Percentiles rank a stretch among this genome's conserved stretches.
phyloP scores from a whole-genome alignment of 2,888 invertebrate species.

The Gortyna flavago region DNA sequence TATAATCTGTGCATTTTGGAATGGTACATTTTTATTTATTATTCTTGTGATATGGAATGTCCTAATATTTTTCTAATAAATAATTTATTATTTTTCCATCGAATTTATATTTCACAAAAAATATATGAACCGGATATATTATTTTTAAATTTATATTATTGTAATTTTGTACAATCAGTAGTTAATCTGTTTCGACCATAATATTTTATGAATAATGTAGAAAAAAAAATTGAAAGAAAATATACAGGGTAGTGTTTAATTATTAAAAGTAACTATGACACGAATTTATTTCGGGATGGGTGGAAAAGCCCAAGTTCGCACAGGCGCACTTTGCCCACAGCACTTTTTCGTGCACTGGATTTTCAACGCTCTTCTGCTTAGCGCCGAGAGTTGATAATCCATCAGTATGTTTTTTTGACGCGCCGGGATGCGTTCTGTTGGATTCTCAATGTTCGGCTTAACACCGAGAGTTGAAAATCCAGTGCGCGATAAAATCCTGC shows the following conservation, averaged over 20 bases:
- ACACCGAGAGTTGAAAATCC: too few relatives aligned
- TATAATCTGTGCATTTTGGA: slow-evolving; percentile 37
- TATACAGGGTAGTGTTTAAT: background rate
- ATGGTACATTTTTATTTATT: slow-evolving; percentile 26
- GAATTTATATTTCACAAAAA: slow-evolving; percentile 48
- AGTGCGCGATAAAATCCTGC: background rate
- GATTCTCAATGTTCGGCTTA: too few relatives aligned
- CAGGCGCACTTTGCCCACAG: background rate
- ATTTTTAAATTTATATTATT: slow-evolving; percentile 38
- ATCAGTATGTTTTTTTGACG: background rate
- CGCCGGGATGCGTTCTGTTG: too few relatives aligned
- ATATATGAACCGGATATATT: slow-evolving; percentile 41
- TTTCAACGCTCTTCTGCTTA: background rate
- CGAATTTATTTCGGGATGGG: background rate
- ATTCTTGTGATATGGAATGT: slow-evolving; percentile 53
- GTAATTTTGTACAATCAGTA: slow-evolving; percentile 48
- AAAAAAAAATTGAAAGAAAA: background rate
- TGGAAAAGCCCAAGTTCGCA: too few relatives aligned
- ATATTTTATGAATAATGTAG: background rate
- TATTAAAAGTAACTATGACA: background rate
- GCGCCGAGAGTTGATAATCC: background rate
- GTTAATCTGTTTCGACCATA: slow-evolving; percentile 20
- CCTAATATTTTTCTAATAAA: slow-evolving; percentile 37
- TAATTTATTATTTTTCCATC: slow-evolving; percentile 18
- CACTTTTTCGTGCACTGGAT: background rate